Percentiles rank a stretch among this genome's conserved stretches.
Conservation (phyloP, 2,888 invertebrate species). For the Oxycera nigricornis region DNA sequence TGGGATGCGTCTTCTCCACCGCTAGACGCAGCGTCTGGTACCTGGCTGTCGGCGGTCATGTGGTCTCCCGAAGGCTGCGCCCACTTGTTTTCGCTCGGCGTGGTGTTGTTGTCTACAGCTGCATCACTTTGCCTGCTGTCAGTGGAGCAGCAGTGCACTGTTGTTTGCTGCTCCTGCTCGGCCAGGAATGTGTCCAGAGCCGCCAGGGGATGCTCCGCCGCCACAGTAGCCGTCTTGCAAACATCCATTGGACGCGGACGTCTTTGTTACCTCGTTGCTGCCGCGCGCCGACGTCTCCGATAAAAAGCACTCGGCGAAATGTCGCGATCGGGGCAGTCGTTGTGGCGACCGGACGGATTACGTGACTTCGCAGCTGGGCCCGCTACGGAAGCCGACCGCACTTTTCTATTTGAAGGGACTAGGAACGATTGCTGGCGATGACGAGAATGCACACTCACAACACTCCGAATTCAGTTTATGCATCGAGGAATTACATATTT, state of each 20-base stretch:
- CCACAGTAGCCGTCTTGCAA: background rate
- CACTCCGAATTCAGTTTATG: conserved; percentile 1
- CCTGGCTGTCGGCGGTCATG: background rate
- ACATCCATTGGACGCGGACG: conserved; percentile 25
- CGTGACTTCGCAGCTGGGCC: conserved; percentile 12
- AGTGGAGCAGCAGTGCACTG: background rate
- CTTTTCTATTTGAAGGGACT: conserved; percentile 22
- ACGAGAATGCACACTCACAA: conserved; percentile 1
- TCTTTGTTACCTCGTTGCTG: conserved; percentile 28
- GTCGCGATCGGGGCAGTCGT: conserved; percentile 16
- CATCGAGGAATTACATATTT: conserved; percentile 27
- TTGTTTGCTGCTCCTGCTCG: background rate
- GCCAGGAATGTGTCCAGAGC: background rate
- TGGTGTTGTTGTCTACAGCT: background rate
- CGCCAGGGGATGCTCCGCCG: background rate
- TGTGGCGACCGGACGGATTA: conserved; percentile 21
- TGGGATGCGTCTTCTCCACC: background rate
- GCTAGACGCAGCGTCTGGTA: background rate
- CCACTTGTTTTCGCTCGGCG: too few species aligned
- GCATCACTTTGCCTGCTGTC: background rate
- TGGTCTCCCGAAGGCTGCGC: background rate
- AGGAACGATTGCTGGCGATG: conserved; percentile 6
- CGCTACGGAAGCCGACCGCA: background rate
- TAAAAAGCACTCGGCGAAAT: conserved; percentile 13
- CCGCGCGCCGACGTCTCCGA: conserved; percentile 16